A percentile compares a stretch with the other conserved stretches of the same genome.
These are phyloP conservation scores for Microcebus ravelobensis DNA, from an alignment of 2,113 vertebrate species.

Conservation along the genomic window DNA sequence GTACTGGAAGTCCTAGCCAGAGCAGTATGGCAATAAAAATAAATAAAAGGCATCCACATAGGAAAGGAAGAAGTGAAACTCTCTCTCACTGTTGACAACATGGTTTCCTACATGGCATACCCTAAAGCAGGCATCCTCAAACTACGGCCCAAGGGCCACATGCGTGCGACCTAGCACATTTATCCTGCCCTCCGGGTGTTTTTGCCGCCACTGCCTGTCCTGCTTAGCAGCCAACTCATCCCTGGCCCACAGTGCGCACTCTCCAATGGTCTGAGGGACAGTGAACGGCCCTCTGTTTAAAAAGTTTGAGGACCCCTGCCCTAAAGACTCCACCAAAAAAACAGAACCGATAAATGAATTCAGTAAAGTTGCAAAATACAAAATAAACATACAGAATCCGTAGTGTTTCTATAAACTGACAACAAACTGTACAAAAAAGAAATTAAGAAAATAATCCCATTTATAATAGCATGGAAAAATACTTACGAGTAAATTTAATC, in stretches of 20 bases:
- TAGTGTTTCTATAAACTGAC: background rate
- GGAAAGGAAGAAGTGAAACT: background rate
- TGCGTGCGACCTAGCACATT: no score
- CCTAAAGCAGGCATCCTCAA: no score
- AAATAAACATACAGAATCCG: background rate
- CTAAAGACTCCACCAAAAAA: background rate
- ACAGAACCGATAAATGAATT: background rate
- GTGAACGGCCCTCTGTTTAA: no score
- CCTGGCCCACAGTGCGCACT: no score
- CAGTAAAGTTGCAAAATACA: background rate
- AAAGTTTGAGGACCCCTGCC: no score
- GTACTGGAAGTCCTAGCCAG: background rate
- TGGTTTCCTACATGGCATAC: background rate
- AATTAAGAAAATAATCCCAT: background rate
- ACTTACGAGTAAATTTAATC: background rate
- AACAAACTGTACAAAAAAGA: background rate
- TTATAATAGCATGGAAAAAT: background rate
- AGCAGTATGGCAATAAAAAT: background rate
- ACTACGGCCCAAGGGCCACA: no score
- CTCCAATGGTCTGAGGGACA: no score
- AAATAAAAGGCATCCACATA: background rate
- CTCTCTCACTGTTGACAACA: background rate
- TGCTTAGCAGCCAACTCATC: no score
- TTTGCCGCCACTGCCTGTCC: no score
- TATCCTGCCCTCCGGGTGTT: no score